These are phyloP conservation scores for Eupeodes corollae DNA, from an alignment of 1,140 invertebrate species.

Conservation along the genomic window DNA sequence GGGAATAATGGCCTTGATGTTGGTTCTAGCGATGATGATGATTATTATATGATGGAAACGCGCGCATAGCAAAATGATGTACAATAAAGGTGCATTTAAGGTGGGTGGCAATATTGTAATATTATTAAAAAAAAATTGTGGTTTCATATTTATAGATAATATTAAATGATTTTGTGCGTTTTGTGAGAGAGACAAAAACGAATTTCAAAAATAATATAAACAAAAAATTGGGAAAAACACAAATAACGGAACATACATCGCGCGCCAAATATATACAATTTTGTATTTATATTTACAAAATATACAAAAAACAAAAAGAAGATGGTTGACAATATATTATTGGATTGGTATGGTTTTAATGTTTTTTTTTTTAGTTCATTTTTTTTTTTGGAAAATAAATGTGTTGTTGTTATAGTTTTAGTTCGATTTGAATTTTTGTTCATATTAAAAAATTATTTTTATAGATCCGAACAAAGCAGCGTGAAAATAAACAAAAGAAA, in stretches of 20 bases:
- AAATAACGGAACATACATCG: no score
- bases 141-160: constrained; percentile 2
- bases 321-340: neutral
- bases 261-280: neutral
- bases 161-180: neutral
- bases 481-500: constrained; percentile 34
- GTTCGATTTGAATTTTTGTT: constrained; percentile 3
- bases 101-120: neutral
- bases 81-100: neutral
- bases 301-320: constrained; percentile 14
- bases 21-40: constrained; percentile 21
- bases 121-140: neutral
- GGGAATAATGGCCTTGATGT: constrained; percentile 66
- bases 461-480: constrained; percentile 38
- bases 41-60: constrained; percentile 2
- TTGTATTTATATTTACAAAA: constrained; percentile 8
- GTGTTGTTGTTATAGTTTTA: neutral
- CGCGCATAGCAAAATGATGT: neutral
- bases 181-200: neutral
- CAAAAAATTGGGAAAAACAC: no score
- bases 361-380: constrained; percentile 1
- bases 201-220: no score
- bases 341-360: neutral
- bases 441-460: constrained; percentile 5
- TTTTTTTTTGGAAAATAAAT: constrained; percentile 1